Percentiles rank a stretch among this genome's conserved stretches.
phyloP scores from a whole-genome alignment of 2,888 invertebrate genomes.

The Cacoxenus indagator region DNA sequence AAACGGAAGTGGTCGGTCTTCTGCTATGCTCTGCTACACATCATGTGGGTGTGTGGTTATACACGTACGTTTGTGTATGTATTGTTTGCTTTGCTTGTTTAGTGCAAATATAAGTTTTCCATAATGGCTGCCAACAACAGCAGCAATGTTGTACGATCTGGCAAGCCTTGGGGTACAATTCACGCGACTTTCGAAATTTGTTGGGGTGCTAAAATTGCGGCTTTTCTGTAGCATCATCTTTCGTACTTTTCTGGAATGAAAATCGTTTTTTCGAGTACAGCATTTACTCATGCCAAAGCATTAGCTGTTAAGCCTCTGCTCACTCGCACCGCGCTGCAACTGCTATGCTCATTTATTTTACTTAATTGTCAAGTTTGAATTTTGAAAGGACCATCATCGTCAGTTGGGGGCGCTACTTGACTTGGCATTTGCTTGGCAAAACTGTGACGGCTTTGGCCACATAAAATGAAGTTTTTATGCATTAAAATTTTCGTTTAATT shows the following conservation, averaged over 20 bases:
- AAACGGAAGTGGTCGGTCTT: constrained; percentile 19
- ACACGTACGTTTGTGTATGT: constrained; percentile 7
- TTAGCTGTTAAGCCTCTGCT: background rate
- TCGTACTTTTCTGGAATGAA: background rate
- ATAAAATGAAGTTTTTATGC: too few relatives aligned
- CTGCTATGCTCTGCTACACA: background rate
- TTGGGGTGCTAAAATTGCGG: constrained; percentile 57
- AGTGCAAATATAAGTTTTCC: constrained; percentile 61
- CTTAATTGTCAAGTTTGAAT: constrained; percentile 64
- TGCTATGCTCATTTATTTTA: constrained; percentile 61
- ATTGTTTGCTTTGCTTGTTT: constrained; percentile 51
- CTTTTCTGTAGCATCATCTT: constrained; percentile 24
- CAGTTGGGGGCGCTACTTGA: constrained; percentile 15
- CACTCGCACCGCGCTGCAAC: background rate
- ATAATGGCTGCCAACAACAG: constrained; percentile 60
- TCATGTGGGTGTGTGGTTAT: constrained; percentile 24
- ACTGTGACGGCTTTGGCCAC: background rate
- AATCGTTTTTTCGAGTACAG: background rate
- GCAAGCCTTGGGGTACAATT: constrained; percentile 60
- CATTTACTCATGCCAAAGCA: constrained; percentile 14
- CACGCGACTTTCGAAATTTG: constrained; percentile 38
- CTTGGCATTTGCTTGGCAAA: background rate
- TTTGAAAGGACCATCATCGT: constrained; percentile 58
- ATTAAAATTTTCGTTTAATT: too few relatives aligned
- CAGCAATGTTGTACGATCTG: constrained; percentile 31